A percentile compares a stretch with the other conserved stretches of the same genome.
Conservation (phyloP, 2,113 vertebrate species). For the Onychostoma macrolepis region DNA sequence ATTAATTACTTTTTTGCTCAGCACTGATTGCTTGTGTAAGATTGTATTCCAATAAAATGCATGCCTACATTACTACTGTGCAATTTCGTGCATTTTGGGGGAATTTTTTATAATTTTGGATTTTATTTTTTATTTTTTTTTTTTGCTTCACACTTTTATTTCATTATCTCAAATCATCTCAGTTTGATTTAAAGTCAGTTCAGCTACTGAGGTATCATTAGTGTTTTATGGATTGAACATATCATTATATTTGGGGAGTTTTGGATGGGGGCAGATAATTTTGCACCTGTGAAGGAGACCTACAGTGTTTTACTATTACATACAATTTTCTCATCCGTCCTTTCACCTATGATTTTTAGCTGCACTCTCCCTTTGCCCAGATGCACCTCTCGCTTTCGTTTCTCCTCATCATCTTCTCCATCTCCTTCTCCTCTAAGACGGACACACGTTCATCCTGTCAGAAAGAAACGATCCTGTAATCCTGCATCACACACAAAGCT, state of each 20-base stretch:
- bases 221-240: not conserved
- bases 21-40: not conserved
- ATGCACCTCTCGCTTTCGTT: not conserved
- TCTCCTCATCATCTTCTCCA: not conserved
- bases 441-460: not conserved
- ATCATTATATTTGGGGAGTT: not conserved
- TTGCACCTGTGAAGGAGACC: not conserved
- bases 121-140: not conserved
- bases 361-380: not conserved
- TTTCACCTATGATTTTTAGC: not conserved
- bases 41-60: not conserved
- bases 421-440: not conserved
- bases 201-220: not conserved
- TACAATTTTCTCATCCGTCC: not conserved
- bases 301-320: not conserved
- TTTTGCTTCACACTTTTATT: not conserved
- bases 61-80: not conserved
- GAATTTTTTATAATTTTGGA: not conserved
- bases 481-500: not conserved
- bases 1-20: not conserved
- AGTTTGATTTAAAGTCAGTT: not conserved
- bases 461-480: not conserved
- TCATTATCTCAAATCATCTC: too few species aligned
- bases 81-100: not conserved
- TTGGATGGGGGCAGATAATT: not conserved